phyloP scores from a whole-genome alignment of 2,797 vertebrate species.

The Hemitrygon akajei region DNA sequence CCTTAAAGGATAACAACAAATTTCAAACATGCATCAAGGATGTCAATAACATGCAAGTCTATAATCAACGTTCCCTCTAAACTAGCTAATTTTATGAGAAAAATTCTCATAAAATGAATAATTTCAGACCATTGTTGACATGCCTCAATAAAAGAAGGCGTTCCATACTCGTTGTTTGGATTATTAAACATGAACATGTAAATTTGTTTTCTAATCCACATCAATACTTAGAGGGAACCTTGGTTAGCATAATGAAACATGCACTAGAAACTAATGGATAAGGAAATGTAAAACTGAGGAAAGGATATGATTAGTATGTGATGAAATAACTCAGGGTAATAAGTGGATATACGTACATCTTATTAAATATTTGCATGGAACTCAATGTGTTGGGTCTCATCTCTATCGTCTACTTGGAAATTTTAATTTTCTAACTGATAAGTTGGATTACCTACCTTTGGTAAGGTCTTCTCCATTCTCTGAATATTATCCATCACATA shows the following conservation, averaged over 20 bases:
- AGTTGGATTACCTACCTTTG: not conserved
- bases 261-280: slow-evolving; percentile 56
- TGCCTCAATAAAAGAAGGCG: not conserved
- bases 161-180: not conserved
- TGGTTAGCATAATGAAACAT: slow-evolving; percentile 58
- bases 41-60: slow-evolving; percentile 74
- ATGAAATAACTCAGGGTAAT: slow-evolving; percentile 46
- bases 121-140: not conserved
- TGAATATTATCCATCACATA: slow-evolving; percentile 35
- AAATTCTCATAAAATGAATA: not conserved
- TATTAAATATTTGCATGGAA: not conserved
- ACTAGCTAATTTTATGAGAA: not conserved
- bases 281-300: slow-evolving; percentile 57
- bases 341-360: not conserved
- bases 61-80: slow-evolving; percentile 33
- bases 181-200: not conserved
- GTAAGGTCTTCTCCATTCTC: slow-evolving; percentile 10
- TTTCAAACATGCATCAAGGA: slow-evolving; percentile 79
- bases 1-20: slow-evolving; percentile 83
- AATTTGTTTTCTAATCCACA: not conserved
- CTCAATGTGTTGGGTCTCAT: slow-evolving; percentile 9
- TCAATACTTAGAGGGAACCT: slow-evolving; percentile 32
- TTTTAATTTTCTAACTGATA: not conserved
- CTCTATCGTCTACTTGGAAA: not conserved
- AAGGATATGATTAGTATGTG: slow-evolving; percentile 61